Evolutionary conservation across 2,888 invertebrate genomes (phyloP).

Genomic region (Drosophila histrio): DNA sequence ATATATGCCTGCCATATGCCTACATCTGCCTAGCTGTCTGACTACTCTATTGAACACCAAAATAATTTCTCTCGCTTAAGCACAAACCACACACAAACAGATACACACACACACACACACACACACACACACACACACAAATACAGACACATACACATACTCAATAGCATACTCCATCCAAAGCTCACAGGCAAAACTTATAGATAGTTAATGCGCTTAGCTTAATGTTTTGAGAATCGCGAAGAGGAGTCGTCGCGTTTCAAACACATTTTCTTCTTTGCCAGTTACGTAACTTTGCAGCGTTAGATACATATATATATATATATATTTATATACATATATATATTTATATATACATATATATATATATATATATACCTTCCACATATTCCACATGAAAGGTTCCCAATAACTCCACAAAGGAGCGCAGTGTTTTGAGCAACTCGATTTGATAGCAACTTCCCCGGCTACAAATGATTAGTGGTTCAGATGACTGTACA

Average conservation of each 20-base stretch:
- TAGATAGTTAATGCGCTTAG: slow-evolving; percentile 2
- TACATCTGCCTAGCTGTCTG: slow-evolving; percentile 79
- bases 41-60: slow-evolving; percentile 57
- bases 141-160: background rate
- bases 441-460: slow-evolving; percentile 83
- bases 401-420: slow-evolving; percentile 8
- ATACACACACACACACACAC: background rate
- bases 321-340: background rate
- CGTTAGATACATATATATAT: background rate
- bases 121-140: slow-evolving; percentile 6
- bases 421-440: slow-evolving; percentile 70
- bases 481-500: slow-evolving; percentile 72
- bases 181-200: slow-evolving; percentile 7
- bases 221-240: slow-evolving; percentile 27
- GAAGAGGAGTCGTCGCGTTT: slow-evolving; percentile 21
- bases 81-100: slow-evolving; percentile 23
- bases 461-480: slow-evolving; percentile 84
- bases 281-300: background rate
- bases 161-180: slow-evolving; percentile 11
- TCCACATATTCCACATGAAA: background rate
- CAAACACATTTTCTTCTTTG: background rate
- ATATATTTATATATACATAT: background rate
- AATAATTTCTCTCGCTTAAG: slow-evolving; percentile 47
- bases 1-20: slow-evolving; percentile 79
- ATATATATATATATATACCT: background rate